These are phyloP conservation scores for Cherax quadricarinatus DNA, from an alignment of 1,140 invertebrate species.

Conservation along the genomic window DNA sequence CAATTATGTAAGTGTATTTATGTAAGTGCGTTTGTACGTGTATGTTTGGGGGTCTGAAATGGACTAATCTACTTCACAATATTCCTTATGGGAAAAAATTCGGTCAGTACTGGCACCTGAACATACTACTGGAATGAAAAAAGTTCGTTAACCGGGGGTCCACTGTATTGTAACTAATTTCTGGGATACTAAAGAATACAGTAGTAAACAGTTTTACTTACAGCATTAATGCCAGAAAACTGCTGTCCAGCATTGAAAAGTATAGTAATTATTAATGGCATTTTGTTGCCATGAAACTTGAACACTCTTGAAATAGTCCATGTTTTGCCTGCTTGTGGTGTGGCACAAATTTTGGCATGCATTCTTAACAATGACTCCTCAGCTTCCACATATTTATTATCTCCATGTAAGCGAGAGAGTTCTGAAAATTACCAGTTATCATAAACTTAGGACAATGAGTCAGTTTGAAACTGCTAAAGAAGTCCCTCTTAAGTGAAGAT, in stretches of 20 bases:
- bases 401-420: constrained; percentile 14
- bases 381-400: constrained; percentile 24
- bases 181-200: too few relatives aligned
- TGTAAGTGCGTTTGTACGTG: too few relatives aligned
- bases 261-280: constrained; percentile 6
- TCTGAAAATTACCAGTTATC: background rate
- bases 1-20: too few relatives aligned
- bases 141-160: too few relatives aligned
- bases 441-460: background rate
- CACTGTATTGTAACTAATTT: too few relatives aligned
- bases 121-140: too few relatives aligned
- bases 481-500: too few relatives aligned
- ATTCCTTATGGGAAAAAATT: too few relatives aligned
- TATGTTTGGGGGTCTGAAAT: too few relatives aligned
- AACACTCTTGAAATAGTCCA: constrained; percentile 5
- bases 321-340: background rate
- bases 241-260: constrained; percentile 47
- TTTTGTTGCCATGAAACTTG: background rate
- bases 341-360: background rate
- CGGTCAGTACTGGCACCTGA: too few relatives aligned
- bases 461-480: too few relatives aligned
- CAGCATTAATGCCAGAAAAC: constrained; percentile 59
- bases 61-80: too few relatives aligned
- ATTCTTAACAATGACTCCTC: constrained; percentile 20
- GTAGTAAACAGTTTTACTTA: background rate